A percentile compares a stretch with the other conserved stretches of the same genome.
These are phyloP conservation scores for Tupiocoris notatus DNA, from an alignment of 2,888 invertebrate genomes.

Conservation along the genomic window DNA sequence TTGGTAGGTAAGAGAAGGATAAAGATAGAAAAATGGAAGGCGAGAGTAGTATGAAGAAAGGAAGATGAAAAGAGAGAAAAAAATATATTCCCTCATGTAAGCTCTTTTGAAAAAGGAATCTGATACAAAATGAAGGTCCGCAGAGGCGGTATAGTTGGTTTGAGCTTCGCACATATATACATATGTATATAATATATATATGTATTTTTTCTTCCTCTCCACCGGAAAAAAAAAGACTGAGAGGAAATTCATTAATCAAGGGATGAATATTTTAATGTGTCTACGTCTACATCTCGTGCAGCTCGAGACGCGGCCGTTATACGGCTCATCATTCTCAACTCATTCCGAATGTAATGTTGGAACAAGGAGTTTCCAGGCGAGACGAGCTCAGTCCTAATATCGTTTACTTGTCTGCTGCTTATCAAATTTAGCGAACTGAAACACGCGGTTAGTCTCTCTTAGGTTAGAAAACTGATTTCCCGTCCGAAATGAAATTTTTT, in stretches of 20 bases:
- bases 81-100: slow-evolving; percentile 15
- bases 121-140: slow-evolving; percentile 16
- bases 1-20: not conserved
- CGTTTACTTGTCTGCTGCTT: no score
- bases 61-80: not conserved
- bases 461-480: no score
- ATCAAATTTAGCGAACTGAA: no score
- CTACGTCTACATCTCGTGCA: not conserved
- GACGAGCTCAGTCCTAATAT: no score
- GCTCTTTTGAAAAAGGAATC: slow-evolving; percentile 11
- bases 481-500: no score
- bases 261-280: not conserved
- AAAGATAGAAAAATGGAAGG: not conserved
- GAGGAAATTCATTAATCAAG: slow-evolving; percentile 16
- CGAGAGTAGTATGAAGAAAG: not conserved
- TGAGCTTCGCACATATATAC: not conserved
- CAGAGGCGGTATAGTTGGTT: not conserved
- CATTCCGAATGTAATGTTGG: no score
- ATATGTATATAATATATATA: not conserved
- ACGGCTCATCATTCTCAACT: not conserved
- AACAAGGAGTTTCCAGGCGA: no score
- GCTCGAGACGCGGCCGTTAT: not conserved
- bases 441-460: no score
- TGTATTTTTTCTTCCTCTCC: not conserved
- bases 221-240: not conserved